These are phyloP conservation scores for Chrysodeixis includens DNA, from an alignment of 2,888 invertebrate genomes.

Conservation along the genomic window DNA sequence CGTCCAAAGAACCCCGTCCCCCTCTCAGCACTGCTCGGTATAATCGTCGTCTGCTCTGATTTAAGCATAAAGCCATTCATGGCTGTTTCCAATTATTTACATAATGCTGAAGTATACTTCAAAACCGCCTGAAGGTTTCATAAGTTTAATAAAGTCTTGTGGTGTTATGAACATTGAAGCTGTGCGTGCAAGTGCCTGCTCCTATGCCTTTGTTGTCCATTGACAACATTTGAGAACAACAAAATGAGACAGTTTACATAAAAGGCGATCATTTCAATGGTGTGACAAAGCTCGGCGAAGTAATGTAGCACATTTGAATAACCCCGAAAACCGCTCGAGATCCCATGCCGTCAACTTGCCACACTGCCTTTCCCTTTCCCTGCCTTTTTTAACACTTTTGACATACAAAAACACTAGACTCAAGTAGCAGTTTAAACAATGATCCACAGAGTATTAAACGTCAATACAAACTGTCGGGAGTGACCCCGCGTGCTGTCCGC, in stretches of 20 bases:
- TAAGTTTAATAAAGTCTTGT: slow-evolving; percentile 29
- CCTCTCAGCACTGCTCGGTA: background rate
- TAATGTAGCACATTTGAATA: background rate
- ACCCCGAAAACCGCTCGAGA: background rate
- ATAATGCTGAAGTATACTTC: slow-evolving; percentile 21
- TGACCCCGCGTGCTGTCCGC: no score
- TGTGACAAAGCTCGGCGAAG: background rate
- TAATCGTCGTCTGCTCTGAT: slow-evolving; percentile 21
- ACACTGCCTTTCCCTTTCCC: no score
- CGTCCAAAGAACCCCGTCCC: slow-evolving; percentile 7
- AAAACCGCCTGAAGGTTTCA: slow-evolving; percentile 26
- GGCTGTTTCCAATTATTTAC: slow-evolving; percentile 41
- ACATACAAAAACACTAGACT: no score
- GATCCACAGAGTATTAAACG: no score
- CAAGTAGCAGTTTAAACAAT: no score
- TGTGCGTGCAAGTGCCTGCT: background rate
- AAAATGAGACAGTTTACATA: slow-evolving; percentile 5
- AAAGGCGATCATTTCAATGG: background rate
- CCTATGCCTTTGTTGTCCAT: no score
- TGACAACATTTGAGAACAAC: background rate
- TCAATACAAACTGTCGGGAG: no score
- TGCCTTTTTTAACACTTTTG: no score
- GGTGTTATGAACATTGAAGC: slow-evolving; percentile 10
- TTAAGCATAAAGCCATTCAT: slow-evolving; percentile 22
- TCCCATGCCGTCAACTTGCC: background rate